Evolutionary conservation across 2,113 vertebrate species (phyloP).

Genomic region (Peromyscus californicus): DNA sequence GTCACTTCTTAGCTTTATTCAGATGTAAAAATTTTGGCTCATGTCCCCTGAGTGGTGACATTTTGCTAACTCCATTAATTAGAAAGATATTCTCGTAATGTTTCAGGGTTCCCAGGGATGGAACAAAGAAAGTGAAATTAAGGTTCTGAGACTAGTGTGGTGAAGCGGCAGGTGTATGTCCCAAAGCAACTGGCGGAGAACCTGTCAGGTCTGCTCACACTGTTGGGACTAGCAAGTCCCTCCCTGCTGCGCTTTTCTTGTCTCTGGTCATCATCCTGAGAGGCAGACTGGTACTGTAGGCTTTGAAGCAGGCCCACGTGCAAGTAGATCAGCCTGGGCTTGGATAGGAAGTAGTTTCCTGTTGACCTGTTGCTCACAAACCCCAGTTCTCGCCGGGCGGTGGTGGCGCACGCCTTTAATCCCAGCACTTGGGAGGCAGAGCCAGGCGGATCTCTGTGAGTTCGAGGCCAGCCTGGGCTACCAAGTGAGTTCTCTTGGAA

Average conservation of each 20-base stretch:
- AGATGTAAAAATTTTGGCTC: not conserved
- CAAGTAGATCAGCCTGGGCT: not conserved
- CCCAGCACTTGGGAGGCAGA: too few species aligned
- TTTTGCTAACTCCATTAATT: constrained; percentile 59
- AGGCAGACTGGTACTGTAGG: not conserved
- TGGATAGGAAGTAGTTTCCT: not conserved
- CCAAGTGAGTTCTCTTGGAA: not conserved
- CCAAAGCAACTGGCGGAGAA: not conserved
- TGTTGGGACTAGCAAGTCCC: not conserved
- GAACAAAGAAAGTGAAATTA: constrained; percentile 8
- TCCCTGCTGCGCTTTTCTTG: not conserved
- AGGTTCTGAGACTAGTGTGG: not conserved
- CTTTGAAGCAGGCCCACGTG: not conserved
- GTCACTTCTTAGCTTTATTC: not conserved
- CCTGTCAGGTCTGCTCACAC: not conserved
- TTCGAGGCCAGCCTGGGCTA: too few species aligned
- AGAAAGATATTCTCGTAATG: not conserved
- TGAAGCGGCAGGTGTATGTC: not conserved
- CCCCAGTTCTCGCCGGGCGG: not conserved
- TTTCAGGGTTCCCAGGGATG: not conserved
- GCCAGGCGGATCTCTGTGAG: too few species aligned
- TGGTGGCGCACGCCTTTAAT: too few species aligned
- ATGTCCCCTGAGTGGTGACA: not conserved
- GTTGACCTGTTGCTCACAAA: not conserved
- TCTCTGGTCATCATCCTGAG: not conserved